Base-by-base conservation (phyloP, 1,140 invertebrate species). In the Aleiodes sp. region DNA sequence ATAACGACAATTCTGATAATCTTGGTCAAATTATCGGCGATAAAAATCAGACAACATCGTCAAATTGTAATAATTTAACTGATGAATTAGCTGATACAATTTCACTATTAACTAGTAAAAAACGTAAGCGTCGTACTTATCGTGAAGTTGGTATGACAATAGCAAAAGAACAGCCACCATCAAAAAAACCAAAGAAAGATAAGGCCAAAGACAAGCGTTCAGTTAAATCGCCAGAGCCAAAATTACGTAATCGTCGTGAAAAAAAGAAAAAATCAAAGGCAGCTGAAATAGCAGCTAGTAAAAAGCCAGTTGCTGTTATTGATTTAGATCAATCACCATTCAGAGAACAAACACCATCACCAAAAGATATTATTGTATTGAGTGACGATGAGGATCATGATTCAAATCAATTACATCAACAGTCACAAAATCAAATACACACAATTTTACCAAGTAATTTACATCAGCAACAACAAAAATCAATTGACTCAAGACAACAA, bases 301-400 rank as follows among this genome's bases (percentile, higher is more conserved):
- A 88, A 39, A 93, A 92, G 82, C 93, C 94, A 1, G 92, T 94
- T 12, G 94, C 94, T 2, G 93, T 95, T 33, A 95, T 95, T 63
- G 94, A 96, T 84, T 84, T 96, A 57, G 94, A 94, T 75, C 89
- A 91, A 62, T 94, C 93, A n/a, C 93, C 93, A 0, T 94, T 94
- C 80, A 88, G 91, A 73, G 93, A 94, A 76, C 87, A 93, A 64
- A 92, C 91, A 4, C 92, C 92, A 1, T 93, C 93, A 14, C 93
- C 93, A 0, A 88, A 91, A 65, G 92, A 94, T 77, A 88, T 95
- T 0, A 95, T 95, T 76, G 90, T 95, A 24, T 85, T 95, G 1
- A 94, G 92, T 62, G 94, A 95, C 77, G 93, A 93, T 76, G 93
- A 94, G 41, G 90, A 52, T 31, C 29, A 52, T 29, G 57, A 69